Base-by-base conservation (phyloP, 2,113 vertebrate species). In the Aplodontia rufa region DNA sequence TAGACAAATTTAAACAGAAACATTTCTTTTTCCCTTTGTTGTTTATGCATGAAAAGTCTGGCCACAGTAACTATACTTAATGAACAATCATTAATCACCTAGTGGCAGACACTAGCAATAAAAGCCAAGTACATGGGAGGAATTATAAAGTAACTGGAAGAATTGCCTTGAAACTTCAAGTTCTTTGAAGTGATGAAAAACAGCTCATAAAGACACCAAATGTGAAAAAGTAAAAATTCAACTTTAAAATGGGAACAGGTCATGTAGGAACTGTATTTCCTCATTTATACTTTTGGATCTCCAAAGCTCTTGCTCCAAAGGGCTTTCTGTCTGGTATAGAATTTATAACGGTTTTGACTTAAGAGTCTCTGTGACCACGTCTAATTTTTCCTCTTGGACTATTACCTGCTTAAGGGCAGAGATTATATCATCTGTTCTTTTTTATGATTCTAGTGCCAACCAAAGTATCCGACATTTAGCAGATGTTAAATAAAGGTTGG, bases 1-100 rank as follows among this genome's bases (percentile, higher is more conserved):
- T 1, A 24, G 22, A 51, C 14, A 87, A 75, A 49, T 71, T 51
- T 86, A 85, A 92, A 68, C 24, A 72, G 11, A 35, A 14, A 71
- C 87, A 84, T 80, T 93, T 62, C 58, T 79, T 35, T 84, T 55
- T 20, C 58, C 30, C 26, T 40, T 49, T 91, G 19, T 86, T 94
- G 55, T 79, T 94, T 89, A 89, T 93, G 92, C 87, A 89, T 66
- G 79, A 60, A 71, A 62, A 79, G 6, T 84, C 90, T 87, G 58
- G 62, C 55, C 32, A 28, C 2, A 55, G 49, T 87, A 75, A 87
- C 74, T 69, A n/a, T 90, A 66, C 80, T 80, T 97, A 97, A 97
- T 80, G 87, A 97, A 76, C 49, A 71, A 75, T 51, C 95, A 97
- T 96, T 96, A 89, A 97, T 97, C 96, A 95, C 69, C 49, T 16